Evolutionary conservation across 1,140 invertebrate genomes (phyloP).

Genomic region (Nephotettix cincticeps): DNA sequence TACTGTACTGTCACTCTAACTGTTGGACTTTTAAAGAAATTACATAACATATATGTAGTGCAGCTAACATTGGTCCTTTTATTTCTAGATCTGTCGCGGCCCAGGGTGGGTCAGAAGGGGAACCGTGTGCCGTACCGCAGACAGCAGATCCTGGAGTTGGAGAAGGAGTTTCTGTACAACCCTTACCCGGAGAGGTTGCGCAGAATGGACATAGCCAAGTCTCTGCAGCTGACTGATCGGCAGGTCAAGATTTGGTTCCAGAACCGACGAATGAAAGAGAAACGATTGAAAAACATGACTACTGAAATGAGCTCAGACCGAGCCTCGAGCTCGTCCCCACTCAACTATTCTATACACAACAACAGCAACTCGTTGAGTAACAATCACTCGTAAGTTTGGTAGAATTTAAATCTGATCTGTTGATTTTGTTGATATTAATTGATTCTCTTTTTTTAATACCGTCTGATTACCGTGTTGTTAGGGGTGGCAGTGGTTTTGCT

Average conservation of each 20-base stretch:
- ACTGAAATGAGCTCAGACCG: not conserved
- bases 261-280: conserved; percentile 98
- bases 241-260: conserved; percentile 97
- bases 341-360: conserved; percentile 1
- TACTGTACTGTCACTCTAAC: too few relatives aligned
- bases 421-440: too few relatives aligned
- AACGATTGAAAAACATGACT: conserved; percentile 61
- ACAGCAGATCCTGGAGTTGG: conserved; percentile 27
- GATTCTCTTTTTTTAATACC: too few relatives aligned
- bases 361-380: not conserved
- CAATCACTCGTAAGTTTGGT: not conserved
- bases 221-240: conserved; percentile 25
- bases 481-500: too few relatives aligned
- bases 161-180: conserved; percentile 29
- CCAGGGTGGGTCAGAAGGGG: conserved; percentile 25
- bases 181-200: conserved; percentile 23
- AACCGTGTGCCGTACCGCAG: conserved; percentile 27
- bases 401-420: too few relatives aligned
- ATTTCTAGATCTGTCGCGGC: conserved; percentile 7
- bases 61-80: too few relatives aligned
- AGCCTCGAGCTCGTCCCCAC: not conserved
- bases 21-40: too few relatives aligned
- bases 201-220: conserved; percentile 20
- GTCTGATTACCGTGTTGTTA: too few relatives aligned
- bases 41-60: too few relatives aligned